Conservation (phyloP, 2,113 vertebrate genomes). For the Amphiprion percula region DNA sequence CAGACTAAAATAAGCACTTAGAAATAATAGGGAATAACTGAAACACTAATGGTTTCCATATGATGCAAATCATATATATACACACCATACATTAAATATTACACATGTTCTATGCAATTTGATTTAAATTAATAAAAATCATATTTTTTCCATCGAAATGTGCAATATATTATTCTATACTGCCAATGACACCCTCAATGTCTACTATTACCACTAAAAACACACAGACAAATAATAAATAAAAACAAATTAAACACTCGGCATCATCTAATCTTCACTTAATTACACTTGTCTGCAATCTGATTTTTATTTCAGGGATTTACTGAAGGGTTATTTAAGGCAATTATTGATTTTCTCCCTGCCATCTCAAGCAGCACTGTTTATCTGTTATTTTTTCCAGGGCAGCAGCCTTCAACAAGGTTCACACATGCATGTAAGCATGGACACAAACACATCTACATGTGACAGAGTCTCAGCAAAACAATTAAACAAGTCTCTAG, state of each 20-base stretch:
- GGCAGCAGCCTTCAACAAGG: slow-evolving; percentile 12
- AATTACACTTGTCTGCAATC: background rate
- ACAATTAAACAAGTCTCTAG: slow-evolving; percentile 71
- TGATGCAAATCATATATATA: too few relatives aligned
- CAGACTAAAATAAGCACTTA: too few relatives aligned
- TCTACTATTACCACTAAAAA: background rate
- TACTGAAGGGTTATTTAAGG: slow-evolving; percentile 26
- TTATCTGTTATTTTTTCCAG: slow-evolving; percentile 17
- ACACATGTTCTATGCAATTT: too few relatives aligned
- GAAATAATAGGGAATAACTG: too few relatives aligned
- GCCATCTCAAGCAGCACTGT: background rate
- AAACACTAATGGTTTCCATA: too few relatives aligned
- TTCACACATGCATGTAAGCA: slow-evolving; percentile 31
- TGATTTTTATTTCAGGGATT: slow-evolving; percentile 17
- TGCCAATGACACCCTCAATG: background rate
- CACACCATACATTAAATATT: too few relatives aligned
- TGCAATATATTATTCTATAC: background rate
- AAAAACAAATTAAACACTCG: background rate
- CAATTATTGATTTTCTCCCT: slow-evolving; percentile 40
- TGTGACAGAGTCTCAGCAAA: slow-evolving; percentile 60
- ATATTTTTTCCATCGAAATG: background rate
- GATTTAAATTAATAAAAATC: too few relatives aligned
- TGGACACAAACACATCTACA: slow-evolving; percentile 47
- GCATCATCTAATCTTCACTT: slow-evolving; percentile 1
- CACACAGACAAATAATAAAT: background rate